phyloP scores from a whole-genome alignment of 2,888 invertebrate species.

The Rhagium mordax region DNA sequence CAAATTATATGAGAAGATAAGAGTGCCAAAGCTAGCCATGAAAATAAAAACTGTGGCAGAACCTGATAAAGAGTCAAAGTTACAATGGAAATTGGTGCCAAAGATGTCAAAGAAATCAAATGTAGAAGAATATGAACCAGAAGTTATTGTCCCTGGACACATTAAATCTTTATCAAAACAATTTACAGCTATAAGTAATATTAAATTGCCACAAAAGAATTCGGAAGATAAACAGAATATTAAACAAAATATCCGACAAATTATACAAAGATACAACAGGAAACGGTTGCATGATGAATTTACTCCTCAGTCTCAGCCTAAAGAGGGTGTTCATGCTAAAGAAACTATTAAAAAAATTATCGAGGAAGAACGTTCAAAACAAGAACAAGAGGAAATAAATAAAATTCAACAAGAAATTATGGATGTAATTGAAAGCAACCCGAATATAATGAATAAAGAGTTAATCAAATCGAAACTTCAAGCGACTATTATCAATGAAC shows the following conservation, averaged over 20 bases:
- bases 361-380: constrained; percentile 68
- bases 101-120: background rate
- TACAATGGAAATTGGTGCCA: background rate
- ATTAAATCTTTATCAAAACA: constrained; percentile 8
- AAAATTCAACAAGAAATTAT: constrained; percentile 70
- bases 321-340: constrained; percentile 47
- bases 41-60: background rate
- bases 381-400: constrained; percentile 70
- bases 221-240: constrained; percentile 52
- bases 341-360: constrained; percentile 62
- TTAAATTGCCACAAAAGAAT: constrained; percentile 21
- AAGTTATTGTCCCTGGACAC: background rate
- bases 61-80: constrained; percentile 5
- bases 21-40: background rate
- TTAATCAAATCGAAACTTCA: constrained; percentile 70
- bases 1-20: background rate
- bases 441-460: constrained; percentile 71
- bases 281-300: constrained; percentile 51
- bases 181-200: constrained; percentile 10
- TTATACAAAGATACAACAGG: constrained; percentile 57
- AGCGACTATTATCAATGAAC: constrained; percentile 62
- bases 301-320: background rate
- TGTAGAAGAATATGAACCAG: constrained; percentile 1
- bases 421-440: constrained; percentile 71
- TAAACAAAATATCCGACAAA: constrained; percentile 57